Conservation (phyloP, 1,140 invertebrate genomes). For the Copidosoma floridanum region DNA sequence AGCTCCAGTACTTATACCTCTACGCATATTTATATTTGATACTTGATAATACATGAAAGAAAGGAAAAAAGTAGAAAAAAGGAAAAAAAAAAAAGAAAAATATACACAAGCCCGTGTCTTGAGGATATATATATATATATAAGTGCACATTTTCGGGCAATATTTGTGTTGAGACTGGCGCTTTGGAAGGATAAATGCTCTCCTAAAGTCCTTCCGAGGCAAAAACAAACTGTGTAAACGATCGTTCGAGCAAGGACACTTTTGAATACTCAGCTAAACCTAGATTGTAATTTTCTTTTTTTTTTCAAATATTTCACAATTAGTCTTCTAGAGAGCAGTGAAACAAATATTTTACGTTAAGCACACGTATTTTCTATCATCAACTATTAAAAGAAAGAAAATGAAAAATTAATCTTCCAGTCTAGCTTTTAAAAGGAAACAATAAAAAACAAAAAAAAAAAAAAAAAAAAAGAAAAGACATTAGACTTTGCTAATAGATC, state of each 20-base stretch:
- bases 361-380: not conserved
- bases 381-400: conserved; percentile 5
- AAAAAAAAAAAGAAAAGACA: not conserved
- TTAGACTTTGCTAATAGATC: conserved; percentile 12
- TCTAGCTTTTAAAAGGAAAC: not conserved
- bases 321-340: too few relatives aligned
- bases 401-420: conserved; percentile 21
- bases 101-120: too few relatives aligned
- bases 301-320: too few relatives aligned
- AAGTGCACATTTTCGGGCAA: conserved; percentile 18
- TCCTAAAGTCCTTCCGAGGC: not conserved
- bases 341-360: too few relatives aligned
- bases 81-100: too few relatives aligned
- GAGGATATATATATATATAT: too few relatives aligned
- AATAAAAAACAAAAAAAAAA: too few relatives aligned
- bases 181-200: conserved; percentile 4
- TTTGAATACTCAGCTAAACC: conserved; percentile 10
- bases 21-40: conserved; percentile 19
- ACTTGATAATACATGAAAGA: not conserved
- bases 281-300: conserved; percentile 17
- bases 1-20: conserved; percentile 25
- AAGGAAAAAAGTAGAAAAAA: too few relatives aligned
- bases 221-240: conserved; percentile 4
- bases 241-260: conserved; percentile 1
- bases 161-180: conserved; percentile 7